Percentiles rank a stretch among this genome's conserved stretches.
phyloP scores from a whole-genome alignment of 2,888 invertebrate species.

The Dicranocentrus wangi region DNA sequence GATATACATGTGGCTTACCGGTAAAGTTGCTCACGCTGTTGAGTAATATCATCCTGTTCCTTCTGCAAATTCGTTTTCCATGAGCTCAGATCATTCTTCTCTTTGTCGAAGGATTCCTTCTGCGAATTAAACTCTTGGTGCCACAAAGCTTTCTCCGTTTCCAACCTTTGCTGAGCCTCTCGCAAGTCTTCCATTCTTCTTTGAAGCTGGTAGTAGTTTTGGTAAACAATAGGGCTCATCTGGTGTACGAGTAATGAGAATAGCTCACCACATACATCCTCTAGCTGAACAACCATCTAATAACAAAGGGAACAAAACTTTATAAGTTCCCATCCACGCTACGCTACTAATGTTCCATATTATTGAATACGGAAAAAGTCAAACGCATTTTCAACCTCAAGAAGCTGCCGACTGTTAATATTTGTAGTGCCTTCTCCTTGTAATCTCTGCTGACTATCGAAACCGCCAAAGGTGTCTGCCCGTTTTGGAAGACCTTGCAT shows the following conservation, averaged over 20 bases:
- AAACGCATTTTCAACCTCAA: too few species aligned
- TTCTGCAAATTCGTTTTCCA: constrained; percentile 80
- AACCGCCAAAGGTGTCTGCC: constrained; percentile 97
- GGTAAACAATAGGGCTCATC: constrained; percentile 69
- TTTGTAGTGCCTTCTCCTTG: constrained; percentile 22
- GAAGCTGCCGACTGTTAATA: constrained; percentile 41
- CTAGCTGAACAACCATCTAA: constrained; percentile 72
- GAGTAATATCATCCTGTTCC: constrained; percentile 89
- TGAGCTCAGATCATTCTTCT: constrained; percentile 65
- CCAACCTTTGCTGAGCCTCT: constrained; percentile 72
- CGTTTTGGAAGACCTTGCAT: constrained; percentile 91
- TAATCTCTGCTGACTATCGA: constrained; percentile 79
- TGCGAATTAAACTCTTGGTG: constrained; percentile 68
- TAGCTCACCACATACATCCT: constrained; percentile 72
- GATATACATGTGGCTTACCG: too few species aligned
- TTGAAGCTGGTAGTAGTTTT: constrained; percentile 71
- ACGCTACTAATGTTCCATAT: too few species aligned
- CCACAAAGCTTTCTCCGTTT: constrained; percentile 72
- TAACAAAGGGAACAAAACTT: background rate
- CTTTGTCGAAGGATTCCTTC: constrained; percentile 68
- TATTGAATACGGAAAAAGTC: too few species aligned
- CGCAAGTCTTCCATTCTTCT: constrained; percentile 72
- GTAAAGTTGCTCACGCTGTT: constrained; percentile 93
- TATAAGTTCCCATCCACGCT: too few species aligned
- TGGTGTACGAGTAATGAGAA: constrained; percentile 72